A percentile compares a stretch with the other conserved stretches of the same genome.
Evolutionary conservation across 2,797 vertebrate genomes (phyloP).

Genomic region (Danio kyathit): DNA sequence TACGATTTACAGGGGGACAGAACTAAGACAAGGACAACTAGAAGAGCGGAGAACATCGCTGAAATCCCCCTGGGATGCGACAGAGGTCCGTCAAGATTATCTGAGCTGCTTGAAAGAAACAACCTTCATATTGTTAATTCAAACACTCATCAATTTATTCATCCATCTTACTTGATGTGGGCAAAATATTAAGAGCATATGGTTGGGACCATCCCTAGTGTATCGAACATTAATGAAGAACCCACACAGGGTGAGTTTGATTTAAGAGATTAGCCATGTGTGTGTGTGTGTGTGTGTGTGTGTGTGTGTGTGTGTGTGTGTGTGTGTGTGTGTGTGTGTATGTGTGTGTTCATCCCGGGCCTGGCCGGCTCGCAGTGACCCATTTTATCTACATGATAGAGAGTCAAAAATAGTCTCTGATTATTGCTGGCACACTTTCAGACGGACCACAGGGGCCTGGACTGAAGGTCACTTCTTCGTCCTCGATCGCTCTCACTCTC

Average conservation of each 20-base stretch:
- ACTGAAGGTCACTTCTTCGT: slow-evolving; percentile 72
- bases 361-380: slow-evolving; percentile 71
- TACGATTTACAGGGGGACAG: background rate
- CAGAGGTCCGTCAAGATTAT: slow-evolving; percentile 17
- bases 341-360: slow-evolving; percentile 57
- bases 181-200: slow-evolving; percentile 4
- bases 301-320: slow-evolving; percentile 42
- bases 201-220: background rate
- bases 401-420: slow-evolving; percentile 81
- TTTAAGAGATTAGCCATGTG: slow-evolving; percentile 39
- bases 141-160: slow-evolving; percentile 7
- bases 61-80: background rate
- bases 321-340: slow-evolving; percentile 54
- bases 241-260: slow-evolving; percentile 29
- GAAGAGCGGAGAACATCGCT: background rate
- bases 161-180: background rate
- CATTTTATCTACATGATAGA: slow-evolving; percentile 79
- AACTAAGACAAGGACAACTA: slow-evolving; percentile 6
- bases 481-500: slow-evolving; percentile 23
- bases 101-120: slow-evolving; percentile 21
- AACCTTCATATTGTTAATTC: background rate
- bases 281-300: slow-evolving; percentile 29
- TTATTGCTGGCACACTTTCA: slow-evolving; percentile 77
- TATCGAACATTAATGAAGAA: slow-evolving; percentile 6
- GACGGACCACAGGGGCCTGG: slow-evolving; percentile 60